Conservation (phyloP, 2,113 vertebrate genomes). For the Vireo altiloquus region DNA sequence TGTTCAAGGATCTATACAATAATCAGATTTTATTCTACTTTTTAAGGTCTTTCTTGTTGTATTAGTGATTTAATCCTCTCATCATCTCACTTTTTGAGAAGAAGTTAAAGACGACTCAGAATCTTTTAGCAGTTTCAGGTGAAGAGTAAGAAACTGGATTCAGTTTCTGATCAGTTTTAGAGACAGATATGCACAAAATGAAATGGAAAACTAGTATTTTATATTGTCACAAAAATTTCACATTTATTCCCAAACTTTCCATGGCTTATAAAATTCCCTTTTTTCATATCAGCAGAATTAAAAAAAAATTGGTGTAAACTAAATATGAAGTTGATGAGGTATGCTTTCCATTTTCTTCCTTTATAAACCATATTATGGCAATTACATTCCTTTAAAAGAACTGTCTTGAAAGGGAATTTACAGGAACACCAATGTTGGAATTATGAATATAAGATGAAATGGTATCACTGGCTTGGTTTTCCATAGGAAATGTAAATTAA, state of each 20-base stretch:
- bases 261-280: not conserved
- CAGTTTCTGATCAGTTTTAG: not conserved
- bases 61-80: not conserved
- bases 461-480: not conserved
- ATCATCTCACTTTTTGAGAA: not conserved
- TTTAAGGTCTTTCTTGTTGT: not conserved
- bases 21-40: not conserved
- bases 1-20: not conserved
- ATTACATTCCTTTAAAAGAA: not conserved
- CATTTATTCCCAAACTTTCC: not conserved
- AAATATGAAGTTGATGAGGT: not conserved
- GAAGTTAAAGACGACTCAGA: not conserved
- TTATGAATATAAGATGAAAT: not conserved
- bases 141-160: not conserved
- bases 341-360: not conserved
- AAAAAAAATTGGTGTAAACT: not conserved
- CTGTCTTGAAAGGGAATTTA: not conserved
- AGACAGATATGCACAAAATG: not conserved
- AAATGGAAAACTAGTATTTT: not conserved
- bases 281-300: not conserved
- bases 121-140: not conserved
- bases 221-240: not conserved
- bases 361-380: not conserved
- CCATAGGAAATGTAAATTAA: not conserved
- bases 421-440: not conserved